phyloP scores from a whole-genome alignment of 2,797 vertebrate genomes.

The Chelonia mydas region DNA sequence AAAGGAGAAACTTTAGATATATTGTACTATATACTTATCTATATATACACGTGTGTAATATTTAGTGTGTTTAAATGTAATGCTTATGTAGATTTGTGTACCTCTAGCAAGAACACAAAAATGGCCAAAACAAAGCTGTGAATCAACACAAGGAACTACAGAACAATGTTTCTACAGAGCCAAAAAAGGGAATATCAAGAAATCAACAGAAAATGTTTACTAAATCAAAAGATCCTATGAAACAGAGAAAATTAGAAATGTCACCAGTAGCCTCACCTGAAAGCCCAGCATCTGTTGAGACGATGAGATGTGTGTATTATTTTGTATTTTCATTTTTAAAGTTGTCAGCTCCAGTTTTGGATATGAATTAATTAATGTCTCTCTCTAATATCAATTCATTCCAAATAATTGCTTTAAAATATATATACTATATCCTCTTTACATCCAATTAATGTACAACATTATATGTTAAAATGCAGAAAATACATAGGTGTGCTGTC shows the following conservation, averaged over 20 bases:
- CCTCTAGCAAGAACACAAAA: conserved; percentile 60
- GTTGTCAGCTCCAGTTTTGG: not conserved
- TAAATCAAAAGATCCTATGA: conserved; percentile 10
- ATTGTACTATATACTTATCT: not conserved
- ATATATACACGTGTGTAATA: not conserved
- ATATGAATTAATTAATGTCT: not conserved
- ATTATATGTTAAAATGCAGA: not conserved
- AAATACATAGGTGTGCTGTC: not conserved
- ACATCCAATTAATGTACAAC: not conserved
- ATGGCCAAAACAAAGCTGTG: conserved; percentile 43
- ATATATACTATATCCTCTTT: not conserved
- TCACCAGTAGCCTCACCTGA: conserved; percentile 49
- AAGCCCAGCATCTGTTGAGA: conserved; percentile 81
- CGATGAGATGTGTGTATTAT: conserved; percentile 88
- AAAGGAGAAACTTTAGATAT: not conserved
- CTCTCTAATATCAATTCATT: not conserved
- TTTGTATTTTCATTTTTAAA: not conserved
- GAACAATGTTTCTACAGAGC: not conserved
- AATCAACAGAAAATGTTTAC: not conserved
- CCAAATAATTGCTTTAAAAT: not conserved
- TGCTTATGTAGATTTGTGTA: not conserved
- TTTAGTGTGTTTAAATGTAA: not conserved
- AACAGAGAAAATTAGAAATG: conserved; percentile 44
- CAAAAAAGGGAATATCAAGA: not conserved
- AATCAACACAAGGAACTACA: conserved; percentile 48